Evolutionary conservation across 1,140 invertebrate genomes (phyloP).

Genomic region (Reticulitermes speratus): DNA sequence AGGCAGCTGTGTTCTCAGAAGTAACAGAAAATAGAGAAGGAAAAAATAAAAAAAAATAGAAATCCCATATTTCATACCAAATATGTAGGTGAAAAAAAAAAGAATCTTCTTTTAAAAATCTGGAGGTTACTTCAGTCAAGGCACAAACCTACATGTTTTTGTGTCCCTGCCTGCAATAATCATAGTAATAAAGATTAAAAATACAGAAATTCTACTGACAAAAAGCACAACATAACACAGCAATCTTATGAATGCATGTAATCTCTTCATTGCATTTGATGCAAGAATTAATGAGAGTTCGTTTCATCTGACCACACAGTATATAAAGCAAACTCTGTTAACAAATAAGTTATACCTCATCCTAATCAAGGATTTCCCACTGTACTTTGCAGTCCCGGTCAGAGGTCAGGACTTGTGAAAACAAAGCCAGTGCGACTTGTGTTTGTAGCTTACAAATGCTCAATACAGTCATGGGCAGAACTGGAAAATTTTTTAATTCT

Average conservation of each 20-base stretch:
- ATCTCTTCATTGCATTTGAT: neutral
- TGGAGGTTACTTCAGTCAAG: constrained; percentile 26
- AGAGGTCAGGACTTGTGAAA: too few relatives aligned
- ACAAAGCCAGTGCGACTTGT: neutral
- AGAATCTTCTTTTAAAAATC: constrained; percentile 20
- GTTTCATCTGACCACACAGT: neutral
- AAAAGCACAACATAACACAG: neutral
- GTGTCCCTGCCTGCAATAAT: constrained; percentile 20
- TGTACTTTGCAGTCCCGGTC: too few relatives aligned
- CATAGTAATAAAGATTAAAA: constrained; percentile 1
- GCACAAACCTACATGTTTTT: constrained; percentile 23
- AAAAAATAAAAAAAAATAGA: constrained; percentile 20
- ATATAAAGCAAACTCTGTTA: neutral
- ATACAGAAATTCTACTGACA: neutral
- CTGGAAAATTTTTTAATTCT: neutral
- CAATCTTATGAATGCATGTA: constrained; percentile 16
- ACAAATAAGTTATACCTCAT: neutral
- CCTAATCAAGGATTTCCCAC: too few relatives aligned
- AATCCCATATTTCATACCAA: constrained; percentile 10
- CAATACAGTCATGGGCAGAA: neutral
- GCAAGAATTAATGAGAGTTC: neutral
- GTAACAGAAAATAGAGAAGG: constrained; percentile 3
- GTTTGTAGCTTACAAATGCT: neutral
- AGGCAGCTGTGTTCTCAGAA: constrained; percentile 26
- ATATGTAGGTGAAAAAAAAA: neutral